phyloP scores from a whole-genome alignment of 1,140 invertebrate genomes.

The Eriocheir sinensis region DNA sequence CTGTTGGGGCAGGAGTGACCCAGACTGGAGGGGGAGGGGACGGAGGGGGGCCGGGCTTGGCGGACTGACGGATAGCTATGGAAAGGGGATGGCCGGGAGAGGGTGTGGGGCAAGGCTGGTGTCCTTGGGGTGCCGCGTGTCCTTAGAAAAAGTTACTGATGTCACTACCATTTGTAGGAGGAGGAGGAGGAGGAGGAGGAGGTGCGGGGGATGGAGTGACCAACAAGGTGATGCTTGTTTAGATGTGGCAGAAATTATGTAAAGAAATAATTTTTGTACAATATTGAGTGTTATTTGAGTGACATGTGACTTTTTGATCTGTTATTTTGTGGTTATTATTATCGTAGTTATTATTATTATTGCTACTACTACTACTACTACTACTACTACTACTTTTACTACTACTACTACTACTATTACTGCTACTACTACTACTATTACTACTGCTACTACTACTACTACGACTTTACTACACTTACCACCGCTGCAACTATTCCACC shows the following conservation, averaged over 20 bases:
- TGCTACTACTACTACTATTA: constrained; percentile 19
- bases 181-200: neutral
- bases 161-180: neutral
- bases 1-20: neutral
- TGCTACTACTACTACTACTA: neutral
- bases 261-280: neutral
- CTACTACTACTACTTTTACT: neutral
- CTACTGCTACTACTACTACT: constrained; percentile 17
- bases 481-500: neutral
- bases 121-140: neutral
- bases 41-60: neutral
- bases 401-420: constrained; percentile 31
- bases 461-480: constrained; percentile 3
- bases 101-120: neutral
- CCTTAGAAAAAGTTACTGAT: constrained; percentile 15
- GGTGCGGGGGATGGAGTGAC: neutral
- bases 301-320: neutral
- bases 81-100: neutral
- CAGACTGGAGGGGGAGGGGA: neutral
- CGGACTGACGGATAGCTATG: neutral
- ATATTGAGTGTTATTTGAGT: too few species aligned
- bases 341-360: neutral
- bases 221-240: too few species aligned
- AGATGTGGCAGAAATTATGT: too few species aligned
- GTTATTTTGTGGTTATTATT: neutral